phyloP scores from a whole-genome alignment of 2,797 vertebrate genomes.

The Anniella stebbinsi region DNA sequence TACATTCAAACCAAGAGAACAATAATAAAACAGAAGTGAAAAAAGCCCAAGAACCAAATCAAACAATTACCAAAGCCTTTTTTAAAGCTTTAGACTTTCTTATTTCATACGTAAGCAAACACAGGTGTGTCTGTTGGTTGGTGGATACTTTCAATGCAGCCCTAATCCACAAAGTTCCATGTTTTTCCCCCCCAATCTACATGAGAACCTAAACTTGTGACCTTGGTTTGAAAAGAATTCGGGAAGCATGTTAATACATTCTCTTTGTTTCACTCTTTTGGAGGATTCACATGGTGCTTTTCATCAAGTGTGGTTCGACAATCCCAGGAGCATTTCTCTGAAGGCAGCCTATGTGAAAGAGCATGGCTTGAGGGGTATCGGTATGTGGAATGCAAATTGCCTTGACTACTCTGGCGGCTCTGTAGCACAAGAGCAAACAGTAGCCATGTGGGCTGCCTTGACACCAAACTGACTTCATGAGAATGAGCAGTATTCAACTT shows the following conservation, averaged over 20 bases:
- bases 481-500: not conserved
- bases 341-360: constrained; percentile 83
- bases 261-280: constrained; percentile 29
- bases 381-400: constrained; percentile 94
- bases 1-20: not conserved
- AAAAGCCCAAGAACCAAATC: not conserved
- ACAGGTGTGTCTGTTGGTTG: not conserved
- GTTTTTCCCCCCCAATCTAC: too few species aligned
- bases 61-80: not conserved
- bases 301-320: constrained; percentile 96
- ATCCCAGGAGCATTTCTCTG: constrained; percentile 89
- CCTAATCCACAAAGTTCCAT: not conserved
- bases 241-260: not conserved
- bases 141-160: not conserved
- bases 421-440: constrained; percentile 84
- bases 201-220: not conserved
- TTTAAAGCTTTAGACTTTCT: not conserved
- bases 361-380: constrained; percentile 86
- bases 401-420: constrained; percentile 88
- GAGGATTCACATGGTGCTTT: constrained; percentile 84
- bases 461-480: constrained; percentile 64
- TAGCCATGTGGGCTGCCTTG: constrained; percentile 91
- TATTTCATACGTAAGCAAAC: not conserved
- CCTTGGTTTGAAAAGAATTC: not conserved
- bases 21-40: not conserved